Conservation (phyloP, 2,888 invertebrate species). For the Temnothorax rugatulus region DNA sequence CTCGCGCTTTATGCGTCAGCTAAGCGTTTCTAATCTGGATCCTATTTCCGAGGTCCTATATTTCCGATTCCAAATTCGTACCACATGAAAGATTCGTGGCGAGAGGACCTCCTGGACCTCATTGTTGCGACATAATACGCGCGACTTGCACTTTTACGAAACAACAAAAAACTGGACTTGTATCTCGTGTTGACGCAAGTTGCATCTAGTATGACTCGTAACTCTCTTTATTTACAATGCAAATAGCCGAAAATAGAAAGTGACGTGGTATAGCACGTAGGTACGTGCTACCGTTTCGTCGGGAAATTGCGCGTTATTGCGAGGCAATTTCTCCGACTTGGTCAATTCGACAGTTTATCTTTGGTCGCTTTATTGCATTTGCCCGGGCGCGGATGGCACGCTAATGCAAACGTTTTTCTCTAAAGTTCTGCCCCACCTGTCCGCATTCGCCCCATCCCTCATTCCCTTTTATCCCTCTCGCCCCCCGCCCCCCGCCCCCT, state of each 20-base stretch:
- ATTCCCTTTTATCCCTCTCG: neutral
- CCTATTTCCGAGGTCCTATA: neutral
- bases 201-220: neutral
- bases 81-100: neutral
- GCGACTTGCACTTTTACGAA: neutral
- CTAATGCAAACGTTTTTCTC: constrained; percentile 57
- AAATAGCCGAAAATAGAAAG: constrained; percentile 38
- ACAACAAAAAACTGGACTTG: neutral
- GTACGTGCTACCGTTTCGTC: neutral
- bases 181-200: neutral
- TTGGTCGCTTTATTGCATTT: constrained; percentile 60
- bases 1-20: neutral
- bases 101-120: neutral
- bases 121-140: neutral
- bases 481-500: too few relatives aligned
- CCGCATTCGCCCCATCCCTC: constrained; percentile 1
- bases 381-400: constrained; percentile 20
- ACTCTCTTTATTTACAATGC: constrained; percentile 29
- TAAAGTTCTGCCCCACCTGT: constrained; percentile 12
- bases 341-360: constrained; percentile 64
- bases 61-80: neutral
- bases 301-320: constrained; percentile 53
- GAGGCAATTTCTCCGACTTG: constrained; percentile 55
- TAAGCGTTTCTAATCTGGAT: constrained; percentile 36
- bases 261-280: neutral